Base-by-base conservation (phyloP, 2,113 vertebrate species). In the Phalacrocorax carbo region DNA sequence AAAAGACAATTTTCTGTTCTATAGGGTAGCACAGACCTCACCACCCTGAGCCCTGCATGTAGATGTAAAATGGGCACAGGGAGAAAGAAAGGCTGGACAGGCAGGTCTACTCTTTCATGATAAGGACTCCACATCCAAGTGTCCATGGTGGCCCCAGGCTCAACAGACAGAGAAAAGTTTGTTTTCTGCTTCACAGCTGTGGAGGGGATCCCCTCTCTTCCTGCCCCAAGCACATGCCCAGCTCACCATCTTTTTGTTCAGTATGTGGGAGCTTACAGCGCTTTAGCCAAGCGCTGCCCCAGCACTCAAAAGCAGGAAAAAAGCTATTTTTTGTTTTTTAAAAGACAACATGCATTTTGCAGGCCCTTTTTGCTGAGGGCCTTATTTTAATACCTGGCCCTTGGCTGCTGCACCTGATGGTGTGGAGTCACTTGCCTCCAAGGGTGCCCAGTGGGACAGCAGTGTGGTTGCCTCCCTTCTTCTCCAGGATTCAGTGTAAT, bases 181-280 rank as follows among this genome's bases (percentile, higher is more conserved):
- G 2, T 9, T 73, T 82, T 82, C 61, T 82, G 11, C 15, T 86
- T 51, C 66, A 48, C 11, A 36, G 11, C 3, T 60, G 34, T 30
- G n/a, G 23, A 71, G 13, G 3, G 5, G 5, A 82, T 61, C 55
- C 13, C 16, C 40, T 85, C 36, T 58, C 18, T 79, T 72, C 48
- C 25, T 48, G 16, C 17, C 29, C 5, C 61, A 82, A 18, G 16
- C 2, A 75, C 6, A 9, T 15, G 23, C 15, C 11, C 22, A 66
- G 3, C 5, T 62, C 55, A 8, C 5, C 13, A 70, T 27, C 3
- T 13, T 46, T 51, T 76, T 44, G 52, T 21, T 57, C 10, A 36
- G 34, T 2, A 66, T 0, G 0, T 19, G 38, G 26, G 40, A 79
- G 5, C 5, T 80, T 1, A 0, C 15, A 27, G 2, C 26, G 20